Percentiles rank a stretch among this genome's conserved stretches.
These are phyloP conservation scores for Melipona quadrifasciata DNA, from an alignment of 1,140 invertebrate species.

Conservation along the genomic window DNA sequence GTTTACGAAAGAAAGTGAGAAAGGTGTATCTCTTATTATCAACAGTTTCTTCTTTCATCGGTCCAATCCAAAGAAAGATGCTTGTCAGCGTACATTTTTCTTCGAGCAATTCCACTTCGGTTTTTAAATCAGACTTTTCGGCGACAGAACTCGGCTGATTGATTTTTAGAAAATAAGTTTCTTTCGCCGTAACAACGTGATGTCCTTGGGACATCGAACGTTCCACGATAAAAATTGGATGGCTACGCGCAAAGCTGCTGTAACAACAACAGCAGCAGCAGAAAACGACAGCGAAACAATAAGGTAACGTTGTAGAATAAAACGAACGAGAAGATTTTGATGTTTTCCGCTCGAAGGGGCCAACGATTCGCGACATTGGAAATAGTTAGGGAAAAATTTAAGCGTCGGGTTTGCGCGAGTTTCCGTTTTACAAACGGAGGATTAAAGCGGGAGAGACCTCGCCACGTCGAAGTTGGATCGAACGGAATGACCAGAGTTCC, in stretches of 20 bases:
- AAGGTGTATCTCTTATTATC: neutral
- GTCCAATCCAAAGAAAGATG: too few relatives aligned
- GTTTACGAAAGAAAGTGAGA: neutral
- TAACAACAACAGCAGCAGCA: neutral
- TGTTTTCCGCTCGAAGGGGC: too few relatives aligned
- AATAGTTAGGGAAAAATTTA: neutral
- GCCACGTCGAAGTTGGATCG: constrained; percentile 42
- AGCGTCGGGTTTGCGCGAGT: neutral
- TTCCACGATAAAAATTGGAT: neutral
- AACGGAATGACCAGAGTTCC: constrained; percentile 59
- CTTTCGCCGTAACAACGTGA: neutral
- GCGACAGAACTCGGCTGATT: neutral
- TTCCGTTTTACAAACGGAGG: constrained; percentile 26
- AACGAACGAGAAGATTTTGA: neutral
- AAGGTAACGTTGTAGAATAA: neutral
- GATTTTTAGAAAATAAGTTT: neutral
- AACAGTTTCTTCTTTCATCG: too few relatives aligned
- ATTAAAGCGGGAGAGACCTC: constrained; percentile 45
- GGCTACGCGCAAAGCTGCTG: neutral
- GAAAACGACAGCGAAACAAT: neutral
- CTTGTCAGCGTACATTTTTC: too few relatives aligned
- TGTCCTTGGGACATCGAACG: neutral
- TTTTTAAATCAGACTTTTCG: neutral
- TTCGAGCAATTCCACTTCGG: too few relatives aligned
- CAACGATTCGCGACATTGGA: too few relatives aligned